Percentiles rank a stretch among this genome's conserved stretches.
phyloP scores from a whole-genome alignment of 2,888 invertebrate genomes.

The Apoderus coryli region DNA sequence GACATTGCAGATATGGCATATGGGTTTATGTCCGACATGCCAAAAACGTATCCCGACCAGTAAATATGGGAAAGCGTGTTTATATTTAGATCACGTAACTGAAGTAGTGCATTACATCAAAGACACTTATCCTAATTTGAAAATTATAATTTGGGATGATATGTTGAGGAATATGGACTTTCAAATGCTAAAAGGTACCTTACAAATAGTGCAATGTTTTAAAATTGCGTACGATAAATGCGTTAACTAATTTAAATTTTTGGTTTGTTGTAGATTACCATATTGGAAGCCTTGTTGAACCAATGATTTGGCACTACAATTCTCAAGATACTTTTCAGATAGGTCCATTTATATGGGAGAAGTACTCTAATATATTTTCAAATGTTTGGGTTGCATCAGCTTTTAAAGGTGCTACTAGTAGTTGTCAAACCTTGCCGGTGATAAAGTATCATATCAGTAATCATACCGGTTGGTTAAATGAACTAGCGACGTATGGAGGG shows the following conservation, averaged over 20 bases:
- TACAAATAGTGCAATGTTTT: too few relatives aligned
- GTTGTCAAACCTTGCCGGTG: slow-evolving; percentile 50
- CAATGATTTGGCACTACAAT: slow-evolving; percentile 57
- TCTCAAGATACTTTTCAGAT: slow-evolving; percentile 39
- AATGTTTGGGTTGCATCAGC: slow-evolving; percentile 68
- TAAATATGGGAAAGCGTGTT: slow-evolving; percentile 38
- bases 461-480: slow-evolving; percentile 56
- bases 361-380: slow-evolving; percentile 50
- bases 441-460: slow-evolving; percentile 59
- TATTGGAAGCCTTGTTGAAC: slow-evolving; percentile 44
- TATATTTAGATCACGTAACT: slow-evolving; percentile 54
- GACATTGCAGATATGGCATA: slow-evolving; percentile 51
- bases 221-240: too few relatives aligned
- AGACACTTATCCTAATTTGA: slow-evolving; percentile 44
- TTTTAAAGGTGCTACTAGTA: slow-evolving; percentile 76
- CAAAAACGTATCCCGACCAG: slow-evolving; percentile 33
- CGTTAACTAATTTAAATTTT: too few relatives aligned
- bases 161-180: slow-evolving; percentile 54
- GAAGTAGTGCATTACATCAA: slow-evolving; percentile 45
- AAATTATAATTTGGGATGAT: slow-evolving; percentile 75
- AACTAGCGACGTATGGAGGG: slow-evolving; percentile 35
- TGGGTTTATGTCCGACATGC: slow-evolving; percentile 46
- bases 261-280: slow-evolving; percentile 39
- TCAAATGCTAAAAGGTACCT: slow-evolving; percentile 41
- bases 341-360: slow-evolving; percentile 43